Conservation (phyloP, 2,113 vertebrate species). For the Brachionichthys hirsutus region DNA sequence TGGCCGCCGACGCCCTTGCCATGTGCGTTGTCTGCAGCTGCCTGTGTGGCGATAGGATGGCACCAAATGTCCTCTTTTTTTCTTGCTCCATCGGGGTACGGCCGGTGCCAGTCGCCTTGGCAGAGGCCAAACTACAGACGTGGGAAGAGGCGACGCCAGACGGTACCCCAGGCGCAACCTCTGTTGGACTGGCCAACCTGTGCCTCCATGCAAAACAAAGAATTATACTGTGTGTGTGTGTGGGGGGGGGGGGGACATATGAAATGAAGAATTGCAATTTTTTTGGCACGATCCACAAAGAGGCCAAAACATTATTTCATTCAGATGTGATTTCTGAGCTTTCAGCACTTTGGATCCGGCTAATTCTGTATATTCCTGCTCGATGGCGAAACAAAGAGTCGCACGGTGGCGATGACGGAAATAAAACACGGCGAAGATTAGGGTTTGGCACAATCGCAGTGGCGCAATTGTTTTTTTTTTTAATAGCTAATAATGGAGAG, state of each 20-base stretch:
- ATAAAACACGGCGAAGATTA: conserved; percentile 69
- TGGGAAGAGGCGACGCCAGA: conserved; percentile 51
- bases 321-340: conserved; percentile 56
- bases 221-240: conserved; percentile 37
- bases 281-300: conserved; percentile 39
- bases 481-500: conserved; percentile 66
- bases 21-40: conserved; percentile 67
- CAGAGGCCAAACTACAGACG: conserved; percentile 42
- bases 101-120: conserved; percentile 62
- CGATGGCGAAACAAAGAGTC: conserved; percentile 52
- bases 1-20: conserved; percentile 50
- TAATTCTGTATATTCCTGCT: conserved; percentile 33
- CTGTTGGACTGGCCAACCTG: conserved; percentile 50
- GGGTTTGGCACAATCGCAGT: conserved; percentile 69
- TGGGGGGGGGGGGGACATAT: conserved; percentile 16
- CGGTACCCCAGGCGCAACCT: conserved; percentile 60
- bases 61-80: conserved; percentile 46
- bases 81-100: conserved; percentile 35
- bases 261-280: conserved; percentile 51
- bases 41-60: conserved; percentile 70
- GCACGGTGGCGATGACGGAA: conserved; percentile 46
- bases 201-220: conserved; percentile 38
- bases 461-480: too few species aligned
- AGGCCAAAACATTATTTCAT: conserved; percentile 45
- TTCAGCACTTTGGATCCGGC: conserved; percentile 46